Percentiles rank a stretch among this genome's conserved stretches.
Conservation (phyloP, 2,888 invertebrate species). For the Agrochola litura region DNA sequence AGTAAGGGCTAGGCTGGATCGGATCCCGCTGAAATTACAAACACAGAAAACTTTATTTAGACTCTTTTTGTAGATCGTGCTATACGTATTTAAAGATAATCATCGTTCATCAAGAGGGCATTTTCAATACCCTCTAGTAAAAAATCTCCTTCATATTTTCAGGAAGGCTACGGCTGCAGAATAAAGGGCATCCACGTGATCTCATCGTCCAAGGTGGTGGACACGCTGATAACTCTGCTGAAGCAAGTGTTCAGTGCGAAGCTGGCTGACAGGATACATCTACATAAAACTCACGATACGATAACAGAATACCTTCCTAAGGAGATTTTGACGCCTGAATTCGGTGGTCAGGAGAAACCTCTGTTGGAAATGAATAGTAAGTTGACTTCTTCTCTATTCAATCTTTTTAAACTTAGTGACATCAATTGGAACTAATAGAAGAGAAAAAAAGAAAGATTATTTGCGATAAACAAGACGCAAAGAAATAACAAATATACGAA, state of each 20-base stretch:
- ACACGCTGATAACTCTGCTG: constrained; percentile 76
- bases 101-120: neutral
- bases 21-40: too few species aligned
- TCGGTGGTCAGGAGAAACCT: constrained; percentile 56
- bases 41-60: too few species aligned
- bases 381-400: neutral
- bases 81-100: too few species aligned
- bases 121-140: neutral
- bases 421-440: neutral
- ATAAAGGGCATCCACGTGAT: constrained; percentile 82
- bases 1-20: too few species aligned
- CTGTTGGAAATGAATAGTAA: constrained; percentile 58
- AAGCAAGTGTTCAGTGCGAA: constrained; percentile 77
- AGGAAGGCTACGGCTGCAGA: constrained; percentile 79
- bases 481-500: too few species aligned
- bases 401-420: neutral
- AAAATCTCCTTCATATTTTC: neutral
- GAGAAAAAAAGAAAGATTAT: too few species aligned
- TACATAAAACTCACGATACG: constrained; percentile 50
- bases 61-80: too few species aligned
- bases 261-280: constrained; percentile 58
- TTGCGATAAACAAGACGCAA: too few species aligned
- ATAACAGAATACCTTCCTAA: constrained; percentile 47
- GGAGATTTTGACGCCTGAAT: constrained; percentile 53
- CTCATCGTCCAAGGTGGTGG: constrained; percentile 79